These are phyloP conservation scores for Caenorhabditis remanei DNA, from an alignment of 1,140 invertebrate genomes.

Conservation along the genomic window DNA sequence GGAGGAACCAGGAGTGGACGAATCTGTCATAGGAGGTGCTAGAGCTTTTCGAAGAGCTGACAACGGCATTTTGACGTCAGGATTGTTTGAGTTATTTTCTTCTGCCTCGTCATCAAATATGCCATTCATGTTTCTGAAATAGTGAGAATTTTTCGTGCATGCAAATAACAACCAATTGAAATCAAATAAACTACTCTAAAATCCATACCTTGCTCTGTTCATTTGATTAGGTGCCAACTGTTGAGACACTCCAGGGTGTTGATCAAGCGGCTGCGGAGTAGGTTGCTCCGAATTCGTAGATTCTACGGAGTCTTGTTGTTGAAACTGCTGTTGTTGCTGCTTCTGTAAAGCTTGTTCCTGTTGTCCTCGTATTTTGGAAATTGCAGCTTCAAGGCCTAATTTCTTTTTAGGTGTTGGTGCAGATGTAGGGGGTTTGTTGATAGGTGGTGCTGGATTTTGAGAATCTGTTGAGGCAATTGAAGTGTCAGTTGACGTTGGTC, in stretches of 20 bases:
- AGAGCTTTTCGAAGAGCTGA: not conserved
- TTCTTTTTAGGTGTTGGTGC: conserved; percentile 40
- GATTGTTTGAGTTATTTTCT: not conserved
- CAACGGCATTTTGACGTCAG: not conserved
- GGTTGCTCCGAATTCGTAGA: not conserved
- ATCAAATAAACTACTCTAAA: not conserved
- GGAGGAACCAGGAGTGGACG: not conserved
- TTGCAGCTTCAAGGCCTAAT: conserved; percentile 8
- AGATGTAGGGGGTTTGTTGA: not conserved
- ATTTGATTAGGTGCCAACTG: not conserved
- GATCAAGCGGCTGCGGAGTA: not conserved
- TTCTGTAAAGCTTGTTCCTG: conserved; percentile 46
- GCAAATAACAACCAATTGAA: no score
- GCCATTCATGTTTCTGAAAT: conserved; percentile 16
- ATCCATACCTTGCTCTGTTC: conserved; percentile 16
- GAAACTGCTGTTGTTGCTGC: conserved; percentile 6
- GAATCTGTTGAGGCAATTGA: not conserved
- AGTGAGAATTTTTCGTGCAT: no score
- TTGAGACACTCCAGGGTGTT: not conserved
- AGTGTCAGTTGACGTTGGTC: not conserved
- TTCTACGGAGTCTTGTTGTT: conserved; percentile 22
- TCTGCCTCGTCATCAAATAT: conserved; percentile 28
- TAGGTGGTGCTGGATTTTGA: not conserved
- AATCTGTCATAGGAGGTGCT: no score
- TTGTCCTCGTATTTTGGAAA: conserved; percentile 25